phyloP scores from a whole-genome alignment of 2,113 vertebrate species.

The Heloderma charlesbogerti region DNA sequence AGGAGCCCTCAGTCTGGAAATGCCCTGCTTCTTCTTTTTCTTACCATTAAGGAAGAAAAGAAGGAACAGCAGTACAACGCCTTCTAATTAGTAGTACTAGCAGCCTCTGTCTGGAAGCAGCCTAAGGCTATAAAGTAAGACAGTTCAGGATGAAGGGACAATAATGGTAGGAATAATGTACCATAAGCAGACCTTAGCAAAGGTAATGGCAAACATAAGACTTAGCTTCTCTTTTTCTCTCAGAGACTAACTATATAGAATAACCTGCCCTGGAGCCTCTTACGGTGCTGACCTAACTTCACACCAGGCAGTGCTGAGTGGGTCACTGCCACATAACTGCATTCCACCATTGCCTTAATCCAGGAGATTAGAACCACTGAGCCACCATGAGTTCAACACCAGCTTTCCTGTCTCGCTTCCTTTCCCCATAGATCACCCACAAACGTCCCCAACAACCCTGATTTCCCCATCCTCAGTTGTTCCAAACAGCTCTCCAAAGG shows the following conservation, averaged over 20 bases:
- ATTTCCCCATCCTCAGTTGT: slow-evolving; percentile 24
- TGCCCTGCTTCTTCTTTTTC: no score
- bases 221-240: background rate
- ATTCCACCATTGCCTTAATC: slow-evolving; percentile 72
- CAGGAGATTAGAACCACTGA: slow-evolving; percentile 66
- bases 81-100: no score
- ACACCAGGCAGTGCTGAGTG: slow-evolving; percentile 56
- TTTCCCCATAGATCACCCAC: fast-evolving
- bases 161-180: background rate
- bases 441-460: background rate
- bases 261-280: background rate
- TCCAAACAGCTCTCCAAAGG: background rate
- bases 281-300: slow-evolving; percentile 59
- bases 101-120: no score
- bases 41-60: no score
- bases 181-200: background rate
- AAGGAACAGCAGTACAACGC: no score
- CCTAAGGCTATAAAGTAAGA: background rate
- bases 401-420: slow-evolving; percentile 64
- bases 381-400: slow-evolving; percentile 54
- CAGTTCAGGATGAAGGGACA: background rate
- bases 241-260: background rate
- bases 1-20: no score
- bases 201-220: slow-evolving; percentile 5
- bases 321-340: slow-evolving; percentile 42